Percentiles rank a stretch among this genome's conserved stretches.
Evolutionary conservation across 2,888 invertebrate genomes (phyloP).

Genomic region (Ischnus inquisitorius): DNA sequence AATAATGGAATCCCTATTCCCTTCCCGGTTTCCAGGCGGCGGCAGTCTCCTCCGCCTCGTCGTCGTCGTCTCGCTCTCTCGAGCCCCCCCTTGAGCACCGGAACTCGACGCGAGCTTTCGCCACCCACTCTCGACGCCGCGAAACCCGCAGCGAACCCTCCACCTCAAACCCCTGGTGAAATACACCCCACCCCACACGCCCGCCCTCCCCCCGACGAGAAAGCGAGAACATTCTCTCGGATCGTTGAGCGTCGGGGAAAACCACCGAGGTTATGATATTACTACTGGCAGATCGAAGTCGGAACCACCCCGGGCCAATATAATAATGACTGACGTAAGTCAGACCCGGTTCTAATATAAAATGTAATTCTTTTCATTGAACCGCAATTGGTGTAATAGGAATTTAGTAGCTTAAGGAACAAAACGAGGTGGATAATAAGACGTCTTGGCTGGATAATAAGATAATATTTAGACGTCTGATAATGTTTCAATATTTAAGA

Average conservation of each 20-base stretch:
- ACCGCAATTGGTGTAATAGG: neutral
- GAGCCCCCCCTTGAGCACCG: constrained; percentile 71
- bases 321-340: neutral
- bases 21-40: constrained; percentile 68
- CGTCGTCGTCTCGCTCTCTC: constrained; percentile 60
- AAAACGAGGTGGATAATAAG: too few species aligned
- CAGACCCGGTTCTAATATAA: neutral
- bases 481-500: too few species aligned
- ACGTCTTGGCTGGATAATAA: too few species aligned
- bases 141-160: constrained; percentile 54
- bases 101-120: constrained; percentile 75
- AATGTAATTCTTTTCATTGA: neutral
- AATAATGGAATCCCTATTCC: constrained; percentile 85
- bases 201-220: constrained; percentile 21
- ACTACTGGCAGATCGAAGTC: constrained; percentile 18
- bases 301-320: neutral
- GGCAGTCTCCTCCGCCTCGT: constrained; percentile 65
- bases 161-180: constrained; percentile 13
- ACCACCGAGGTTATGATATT: neutral
- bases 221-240: constrained; percentile 55
- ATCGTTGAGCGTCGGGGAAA: constrained; percentile 33
- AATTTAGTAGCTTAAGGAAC: too few species aligned
- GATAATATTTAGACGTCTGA: too few species aligned
- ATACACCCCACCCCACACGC: neutral
- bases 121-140: constrained; percentile 76